phyloP scores from a whole-genome alignment of 2,888 invertebrate genomes.

The Suillia variegata region DNA sequence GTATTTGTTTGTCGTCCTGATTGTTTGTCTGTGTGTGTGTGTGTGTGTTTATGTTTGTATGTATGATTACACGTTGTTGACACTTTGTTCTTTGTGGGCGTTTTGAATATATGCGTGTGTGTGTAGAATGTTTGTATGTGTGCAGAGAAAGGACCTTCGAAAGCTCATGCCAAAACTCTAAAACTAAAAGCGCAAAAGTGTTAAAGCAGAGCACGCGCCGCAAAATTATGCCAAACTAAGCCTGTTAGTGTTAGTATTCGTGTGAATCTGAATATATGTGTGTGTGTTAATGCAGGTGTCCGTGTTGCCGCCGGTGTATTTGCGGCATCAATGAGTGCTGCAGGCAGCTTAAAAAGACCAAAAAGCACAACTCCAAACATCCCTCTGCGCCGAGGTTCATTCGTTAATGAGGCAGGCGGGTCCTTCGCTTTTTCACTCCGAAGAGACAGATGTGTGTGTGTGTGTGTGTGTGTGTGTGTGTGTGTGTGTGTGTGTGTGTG shows the following conservation, averaged over 20 bases:
- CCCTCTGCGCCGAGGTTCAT: too few relatives aligned
- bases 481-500: slow-evolving; percentile 11
- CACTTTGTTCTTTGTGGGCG: slow-evolving; percentile 47
- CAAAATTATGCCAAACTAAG: neutral
- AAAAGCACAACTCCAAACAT: neutral
- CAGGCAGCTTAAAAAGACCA: neutral
- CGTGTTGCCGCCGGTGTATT: neutral
- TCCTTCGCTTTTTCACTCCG: too few relatives aligned
- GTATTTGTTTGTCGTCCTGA: too few relatives aligned
- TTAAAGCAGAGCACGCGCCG: neutral
- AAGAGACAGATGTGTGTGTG: too few relatives aligned
- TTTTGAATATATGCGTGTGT: neutral
- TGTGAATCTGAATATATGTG: neutral
- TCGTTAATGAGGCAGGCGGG: neutral
- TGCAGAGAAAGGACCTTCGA: too few relatives aligned
- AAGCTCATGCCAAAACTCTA: neutral
- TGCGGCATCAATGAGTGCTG: neutral
- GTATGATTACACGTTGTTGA: slow-evolving; percentile 44
- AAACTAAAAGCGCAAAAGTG: slow-evolving; percentile 2
- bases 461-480: neutral
- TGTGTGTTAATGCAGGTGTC: neutral
- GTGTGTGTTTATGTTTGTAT: slow-evolving; percentile 6
- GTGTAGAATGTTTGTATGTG: too few relatives aligned
- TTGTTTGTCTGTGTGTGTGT: neutral
- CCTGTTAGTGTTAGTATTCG: neutral